Base-by-base conservation (phyloP, 64 coral and sea anemone genomes). In the Pocillopora verrucosa region DNA sequence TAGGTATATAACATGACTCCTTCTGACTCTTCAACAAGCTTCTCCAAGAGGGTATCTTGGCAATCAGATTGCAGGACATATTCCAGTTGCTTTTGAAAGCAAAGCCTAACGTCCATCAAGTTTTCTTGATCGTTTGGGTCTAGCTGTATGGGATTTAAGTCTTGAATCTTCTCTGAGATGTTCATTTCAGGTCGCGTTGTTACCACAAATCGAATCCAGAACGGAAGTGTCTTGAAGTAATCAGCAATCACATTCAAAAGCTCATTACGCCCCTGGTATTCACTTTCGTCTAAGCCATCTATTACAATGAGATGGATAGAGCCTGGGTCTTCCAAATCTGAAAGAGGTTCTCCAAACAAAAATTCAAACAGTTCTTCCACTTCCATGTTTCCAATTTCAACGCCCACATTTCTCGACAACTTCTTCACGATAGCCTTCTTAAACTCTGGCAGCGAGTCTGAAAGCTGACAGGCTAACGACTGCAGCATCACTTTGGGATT, bases 401-500 rank as follows among this genome's bases (percentile, higher is more conserved):
- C 76, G 10, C 79, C 73, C 25, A 61, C 60, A 84, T 93, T 83
- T 84, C 76, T 76, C 60, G 77, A 10, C 61, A 93, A 26, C 22
- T 87, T 75, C 69, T 88, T 70, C 25, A 74, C 58, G 72, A 93
- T 51, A 73, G 78, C 87, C 14, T 74, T 59, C 76, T 65, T 76
- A 75, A 75, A 82, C 20, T 79, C 69, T 41, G 86, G 91, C 61
- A 88, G 17, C 76, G 76, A 69, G 60, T 75, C 70, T 76, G 65
- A 83, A 14, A 93, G 76, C 24, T 88, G 72, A 36, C 72, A 26
- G 34, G 87, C 92, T 26, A 94, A 16, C 22, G 92, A 94, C 75
- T 94, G 81, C 56, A 94, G 68, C 61, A 94, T 86, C 57, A 60
- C 59, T 58, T 73, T 94, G 59, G 92, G 75, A 78, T 87, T 90